Evolutionary conservation across 2,113 vertebrate genomes (phyloP), one percentile per base, ranked within the genome.

Genomic region (Axis porcinus): DNA sequence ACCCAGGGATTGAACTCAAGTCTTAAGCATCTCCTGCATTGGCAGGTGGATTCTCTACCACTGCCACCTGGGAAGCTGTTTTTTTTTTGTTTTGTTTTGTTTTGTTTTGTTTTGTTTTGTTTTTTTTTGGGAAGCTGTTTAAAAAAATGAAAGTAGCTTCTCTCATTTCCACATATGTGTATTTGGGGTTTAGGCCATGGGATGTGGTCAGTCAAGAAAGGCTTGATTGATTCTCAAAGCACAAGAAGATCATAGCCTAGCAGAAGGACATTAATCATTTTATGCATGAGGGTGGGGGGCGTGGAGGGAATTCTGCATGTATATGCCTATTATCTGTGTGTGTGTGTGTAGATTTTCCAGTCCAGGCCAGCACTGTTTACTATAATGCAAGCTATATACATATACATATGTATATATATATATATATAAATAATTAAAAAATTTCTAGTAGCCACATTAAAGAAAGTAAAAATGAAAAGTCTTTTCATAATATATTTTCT

Each of bases 401-500:
- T 70, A 70, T 21, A n/a, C 7, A 64, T 60, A 60, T 15, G 16
- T 33, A 19, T 33, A 64, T 60, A 19, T 33, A 64, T 60, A 60
- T 30, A 64, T 33, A 67, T 23, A 40, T 23, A 70, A 11, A 81
- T 50, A 57, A 90, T 62, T 94, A 3, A 14, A 85, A 91, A 40
- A 7, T 45, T 74, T 91, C 82, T 97, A 91, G 28, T 86, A 86
- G 30, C 19, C 16, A 60, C 15, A 47, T 74, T 94, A 54, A 94
- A 91, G 87, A 95, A 92, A 54, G 50, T 79, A 88, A 92, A 40
- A 93, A 27, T 54, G 40, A 92, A 95, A 87, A 94, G 58, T 30
- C 36, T 96, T 78, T 93, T 70, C 83, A 79, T 67, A 83, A 70
- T 55, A 76, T 21, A 76, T 95, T 83, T 76, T 86, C 79, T 89